phyloP scores from a whole-genome alignment of 2,797 vertebrate species.

The Amniataba percoides region DNA sequence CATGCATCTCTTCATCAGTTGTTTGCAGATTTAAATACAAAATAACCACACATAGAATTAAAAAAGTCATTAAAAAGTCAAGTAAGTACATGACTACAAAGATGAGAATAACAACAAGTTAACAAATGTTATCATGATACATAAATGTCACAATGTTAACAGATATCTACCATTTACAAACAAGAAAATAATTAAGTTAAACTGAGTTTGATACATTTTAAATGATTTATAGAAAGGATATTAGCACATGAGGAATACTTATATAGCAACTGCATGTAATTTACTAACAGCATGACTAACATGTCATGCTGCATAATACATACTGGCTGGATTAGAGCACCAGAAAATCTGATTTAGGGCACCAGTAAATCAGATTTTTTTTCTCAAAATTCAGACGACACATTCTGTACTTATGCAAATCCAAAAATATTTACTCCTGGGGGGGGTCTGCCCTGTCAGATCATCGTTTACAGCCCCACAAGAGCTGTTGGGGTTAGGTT shows the following conservation, averaged over 20 bases:
- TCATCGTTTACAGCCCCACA: constrained; percentile 6
- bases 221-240: neutral
- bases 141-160: neutral
- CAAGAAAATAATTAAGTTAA: neutral
- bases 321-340: constrained; percentile 48
- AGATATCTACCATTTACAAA: neutral
- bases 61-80: too few relatives aligned
- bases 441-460: constrained; percentile 17
- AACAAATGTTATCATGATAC: too few relatives aligned
- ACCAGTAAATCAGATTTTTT: constrained; percentile 39
- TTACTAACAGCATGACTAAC: constrained; percentile 1
- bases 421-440: constrained; percentile 26
- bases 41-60: too few relatives aligned
- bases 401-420: constrained; percentile 33
- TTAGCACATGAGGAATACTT: neutral
- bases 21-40: neutral
- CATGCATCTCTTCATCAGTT: neutral
- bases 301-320: constrained; percentile 14
- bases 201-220: neutral
- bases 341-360: constrained; percentile 47
- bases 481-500: neutral
- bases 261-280: neutral
- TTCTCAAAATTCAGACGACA: constrained; percentile 14
- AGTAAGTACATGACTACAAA: neutral
- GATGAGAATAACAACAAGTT: neutral